Evolutionary conservation across 2,888 invertebrate genomes (phyloP).

Genomic region (Pammene fasciana): DNA sequence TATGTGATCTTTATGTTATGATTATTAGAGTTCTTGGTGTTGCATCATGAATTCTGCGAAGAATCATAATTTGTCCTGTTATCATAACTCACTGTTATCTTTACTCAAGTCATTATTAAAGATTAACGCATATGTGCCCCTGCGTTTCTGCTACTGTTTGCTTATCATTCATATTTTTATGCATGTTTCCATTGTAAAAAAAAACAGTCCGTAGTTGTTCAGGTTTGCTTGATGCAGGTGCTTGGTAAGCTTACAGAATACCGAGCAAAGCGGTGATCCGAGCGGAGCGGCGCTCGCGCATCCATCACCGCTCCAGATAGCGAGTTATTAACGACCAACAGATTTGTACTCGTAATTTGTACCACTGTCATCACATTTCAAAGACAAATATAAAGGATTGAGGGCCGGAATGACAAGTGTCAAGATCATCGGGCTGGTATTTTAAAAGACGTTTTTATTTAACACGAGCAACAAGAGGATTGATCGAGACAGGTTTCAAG

Average conservation of each 20-base stretch:
- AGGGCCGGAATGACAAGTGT: slow-evolving; percentile 82
- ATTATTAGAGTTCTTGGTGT: too few relatives aligned
- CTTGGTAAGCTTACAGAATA: background rate
- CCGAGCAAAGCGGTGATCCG: slow-evolving; percentile 65
- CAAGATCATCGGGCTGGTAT: slow-evolving; percentile 79
- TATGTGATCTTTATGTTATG: too few relatives aligned
- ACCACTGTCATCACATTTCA: slow-evolving; percentile 84
- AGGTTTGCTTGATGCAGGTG: background rate
- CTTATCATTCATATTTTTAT: too few relatives aligned
- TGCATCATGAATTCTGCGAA: too few relatives aligned
- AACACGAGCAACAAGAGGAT: slow-evolving; percentile 82
- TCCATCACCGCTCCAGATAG: slow-evolving; percentile 80
- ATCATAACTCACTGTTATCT: too few relatives aligned
- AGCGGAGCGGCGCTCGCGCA: slow-evolving; percentile 62
- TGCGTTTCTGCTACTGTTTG: too few relatives aligned
- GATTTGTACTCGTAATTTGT: slow-evolving; percentile 83
- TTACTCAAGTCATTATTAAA: too few relatives aligned
- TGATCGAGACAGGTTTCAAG: slow-evolving; percentile 83
- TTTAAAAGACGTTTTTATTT: slow-evolving; percentile 81
- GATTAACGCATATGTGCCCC: too few relatives aligned
- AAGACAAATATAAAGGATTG: slow-evolving; percentile 84
- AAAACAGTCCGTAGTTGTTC: background rate
- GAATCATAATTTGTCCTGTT: too few relatives aligned
- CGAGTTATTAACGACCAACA: slow-evolving; percentile 79
- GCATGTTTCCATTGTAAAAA: too few relatives aligned